A percentile compares a stretch with the other conserved stretches of the same genome.
These are phyloP conservation scores for Dicycla oo DNA, from an alignment of 2,888 invertebrate genomes.

Conservation along the genomic window DNA sequence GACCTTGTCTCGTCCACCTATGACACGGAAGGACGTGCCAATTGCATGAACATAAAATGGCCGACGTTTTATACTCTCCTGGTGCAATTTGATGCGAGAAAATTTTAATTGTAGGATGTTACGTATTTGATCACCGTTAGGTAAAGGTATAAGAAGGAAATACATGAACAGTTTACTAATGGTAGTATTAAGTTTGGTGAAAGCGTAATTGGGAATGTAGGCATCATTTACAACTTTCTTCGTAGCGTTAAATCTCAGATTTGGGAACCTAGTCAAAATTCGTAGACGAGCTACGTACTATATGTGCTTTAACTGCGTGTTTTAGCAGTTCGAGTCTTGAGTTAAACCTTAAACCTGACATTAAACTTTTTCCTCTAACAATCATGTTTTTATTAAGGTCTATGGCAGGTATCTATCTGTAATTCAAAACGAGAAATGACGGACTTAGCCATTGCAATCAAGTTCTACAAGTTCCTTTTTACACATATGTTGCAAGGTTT, in stretches of 20 bases:
- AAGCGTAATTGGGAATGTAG: not conserved
- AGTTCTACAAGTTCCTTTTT: conserved; percentile 58
- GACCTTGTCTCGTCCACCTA: conserved; percentile 64
- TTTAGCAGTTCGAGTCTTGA: not conserved
- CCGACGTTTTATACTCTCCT: conserved; percentile 36
- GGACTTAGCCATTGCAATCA: conserved; percentile 56
- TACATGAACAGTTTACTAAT: conserved; percentile 10
- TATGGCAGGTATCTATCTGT: conserved; percentile 53
- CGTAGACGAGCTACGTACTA: not conserved
- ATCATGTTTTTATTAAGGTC: conserved; percentile 48
- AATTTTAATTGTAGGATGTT: conserved; percentile 26
- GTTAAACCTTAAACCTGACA: conserved; percentile 31
- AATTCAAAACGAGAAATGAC: conserved; percentile 60
- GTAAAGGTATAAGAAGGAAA: conserved; percentile 24
- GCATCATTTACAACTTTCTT: conserved; percentile 1
- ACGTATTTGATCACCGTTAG: conserved; percentile 32
- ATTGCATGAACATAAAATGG: conserved; percentile 59
- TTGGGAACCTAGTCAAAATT: not conserved
- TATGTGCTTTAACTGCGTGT: not conserved
- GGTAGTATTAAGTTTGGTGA: conserved; percentile 2
- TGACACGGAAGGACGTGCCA: conserved; percentile 64
- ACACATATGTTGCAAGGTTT: conserved; percentile 49
- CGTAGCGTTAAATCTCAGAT: not conserved
- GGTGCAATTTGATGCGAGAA: conserved; percentile 37
- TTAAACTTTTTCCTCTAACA: conserved; percentile 23